Evolutionary conservation across 2,797 vertebrate species (phyloP), one percentile per base, ranked within the genome.

Genomic region (Echeneis naucrates): DNA sequence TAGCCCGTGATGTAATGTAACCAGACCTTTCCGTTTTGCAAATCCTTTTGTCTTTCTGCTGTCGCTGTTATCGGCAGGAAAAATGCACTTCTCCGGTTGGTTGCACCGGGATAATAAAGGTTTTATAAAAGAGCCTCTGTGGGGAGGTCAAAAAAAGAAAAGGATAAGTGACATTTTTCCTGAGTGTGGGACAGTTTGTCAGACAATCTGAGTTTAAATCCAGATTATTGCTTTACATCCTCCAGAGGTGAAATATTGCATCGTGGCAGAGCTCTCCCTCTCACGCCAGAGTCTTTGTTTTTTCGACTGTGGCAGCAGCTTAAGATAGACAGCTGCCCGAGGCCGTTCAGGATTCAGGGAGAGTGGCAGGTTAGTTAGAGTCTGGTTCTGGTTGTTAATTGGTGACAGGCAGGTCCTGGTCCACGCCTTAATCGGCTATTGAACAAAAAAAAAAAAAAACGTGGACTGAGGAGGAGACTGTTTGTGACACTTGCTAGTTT

Each of bases 141-240:
- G 24, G 55, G 30, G 12, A 69, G 47, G 37, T 0, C 13, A 50
- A 33, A 3, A n/a, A 44, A 1, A 51, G 37, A 66, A 37, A 37
- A 70, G 47, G 48, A 72, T 54, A 73, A 84, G 35, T 56, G 45
- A 63, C 57, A 68, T 14, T n/a, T 75, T 74, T 50, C 45, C 2
- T 13, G 26, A 19, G 59, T 27, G 23, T 10, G 7, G 3, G 61
- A 71, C 3, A 50, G 61, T 59, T 54, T 74, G 75, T 74, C 62
- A 80, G 69, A 75, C 47, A 65, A 68, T 55, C 64, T 68, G 14
- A 65, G 62, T 76, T 75, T 71, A 66, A 74, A 72, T 72, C 64
- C 75, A 82, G 67, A 82, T 81, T 82, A 77, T 64, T 74, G 61
- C 64, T 55, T 68, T 42, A 38, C 52, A 60, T 72, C 80, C 54